A percentile compares a stretch with the other conserved stretches of the same genome.
Evolutionary conservation across 1,140 invertebrate species (phyloP).

Genomic region (Neodiprion pinetum): DNA sequence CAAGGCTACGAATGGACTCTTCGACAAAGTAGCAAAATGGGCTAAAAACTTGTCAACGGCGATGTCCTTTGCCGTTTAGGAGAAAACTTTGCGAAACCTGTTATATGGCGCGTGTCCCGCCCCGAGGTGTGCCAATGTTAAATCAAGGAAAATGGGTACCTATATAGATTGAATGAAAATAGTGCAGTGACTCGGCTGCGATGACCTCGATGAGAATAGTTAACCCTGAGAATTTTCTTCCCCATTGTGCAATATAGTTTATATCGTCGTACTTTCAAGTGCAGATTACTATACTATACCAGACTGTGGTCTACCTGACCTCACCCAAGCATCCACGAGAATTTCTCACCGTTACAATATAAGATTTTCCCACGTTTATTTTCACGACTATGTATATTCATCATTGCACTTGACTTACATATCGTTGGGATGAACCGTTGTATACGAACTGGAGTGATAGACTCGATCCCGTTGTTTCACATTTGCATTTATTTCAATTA

Average conservation of each 20-base stretch:
- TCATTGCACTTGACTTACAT: constrained; percentile 9
- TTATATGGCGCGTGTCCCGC: background rate
- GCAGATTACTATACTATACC: too few relatives aligned
- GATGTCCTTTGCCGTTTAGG: background rate
- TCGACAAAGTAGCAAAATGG: too few relatives aligned
- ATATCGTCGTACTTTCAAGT: too few relatives aligned
- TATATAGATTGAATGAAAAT: background rate
- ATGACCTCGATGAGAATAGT: constrained; percentile 7
- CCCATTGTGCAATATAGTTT: too few relatives aligned
- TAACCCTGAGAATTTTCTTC: background rate
- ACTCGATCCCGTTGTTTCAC: constrained; percentile 19
- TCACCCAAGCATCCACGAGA: background rate
- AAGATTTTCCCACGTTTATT: background rate
- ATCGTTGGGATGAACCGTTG: background rate
- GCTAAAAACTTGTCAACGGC: too few relatives aligned
- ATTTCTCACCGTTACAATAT: background rate
- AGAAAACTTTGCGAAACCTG: background rate
- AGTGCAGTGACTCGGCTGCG: background rate
- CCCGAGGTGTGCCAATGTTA: background rate
- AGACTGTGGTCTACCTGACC: too few relatives aligned
- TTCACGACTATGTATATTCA: background rate
- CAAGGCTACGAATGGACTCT: too few relatives aligned
- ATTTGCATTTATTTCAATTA: constrained; percentile 27
- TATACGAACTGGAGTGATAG: background rate
- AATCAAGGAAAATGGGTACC: background rate